These are phyloP conservation scores for Anomalospiza imberbis DNA, from an alignment of 2,797 vertebrate genomes.

Conservation along the genomic window DNA sequence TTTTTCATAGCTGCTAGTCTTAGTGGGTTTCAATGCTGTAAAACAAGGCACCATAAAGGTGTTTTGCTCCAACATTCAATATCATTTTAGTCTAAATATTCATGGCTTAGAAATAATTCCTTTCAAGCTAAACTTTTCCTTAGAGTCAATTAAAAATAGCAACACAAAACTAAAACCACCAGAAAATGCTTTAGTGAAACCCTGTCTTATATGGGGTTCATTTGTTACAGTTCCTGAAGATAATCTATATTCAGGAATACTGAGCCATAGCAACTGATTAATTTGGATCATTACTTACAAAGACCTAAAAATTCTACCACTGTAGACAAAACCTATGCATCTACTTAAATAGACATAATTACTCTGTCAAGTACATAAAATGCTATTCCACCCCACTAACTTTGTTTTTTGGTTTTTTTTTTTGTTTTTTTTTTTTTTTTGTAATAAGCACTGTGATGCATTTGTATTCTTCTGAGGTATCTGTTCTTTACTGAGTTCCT, in stretches of 20 bases:
- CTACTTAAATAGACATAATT: not conserved
- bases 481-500: not conserved
- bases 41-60: not conserved
- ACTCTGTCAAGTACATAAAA: not conserved
- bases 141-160: not conserved
- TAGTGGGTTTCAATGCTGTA: not conserved
- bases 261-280: not conserved
- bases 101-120: not conserved
- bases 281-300: not conserved
- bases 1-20: not conserved
- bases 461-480: not conserved
- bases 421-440: not conserved
- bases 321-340: not conserved
- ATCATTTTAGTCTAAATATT: not conserved
- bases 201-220: not conserved
- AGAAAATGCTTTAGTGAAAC: not conserved
- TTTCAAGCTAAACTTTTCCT: not conserved
- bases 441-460: not conserved
- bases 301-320: not conserved
- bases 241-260: not conserved
- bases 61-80: not conserved
- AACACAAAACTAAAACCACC: not conserved
- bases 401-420: not conserved
- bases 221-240: not conserved
- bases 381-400: not conserved